Percentiles rank a stretch among this genome's conserved stretches.
Evolutionary conservation across 2,888 invertebrate genomes (phyloP).

Genomic region (Pandemis corylana): DNA sequence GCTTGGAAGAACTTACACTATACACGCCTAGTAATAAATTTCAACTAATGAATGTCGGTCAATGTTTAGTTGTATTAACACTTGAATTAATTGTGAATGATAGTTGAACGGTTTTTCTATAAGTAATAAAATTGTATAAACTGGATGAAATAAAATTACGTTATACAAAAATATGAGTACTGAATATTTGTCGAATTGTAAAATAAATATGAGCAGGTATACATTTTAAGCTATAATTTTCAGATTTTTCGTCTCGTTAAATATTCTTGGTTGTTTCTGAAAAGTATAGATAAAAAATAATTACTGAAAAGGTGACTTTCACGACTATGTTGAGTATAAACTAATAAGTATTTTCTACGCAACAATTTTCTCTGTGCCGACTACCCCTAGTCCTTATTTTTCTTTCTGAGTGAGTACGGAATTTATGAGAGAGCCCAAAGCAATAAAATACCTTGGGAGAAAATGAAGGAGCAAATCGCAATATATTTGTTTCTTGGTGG

Average conservation of each 20-base stretch:
- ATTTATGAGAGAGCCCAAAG: conserved; percentile 82
- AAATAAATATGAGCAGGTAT: no score
- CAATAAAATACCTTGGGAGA: conserved; percentile 84
- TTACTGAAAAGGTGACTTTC: background rate
- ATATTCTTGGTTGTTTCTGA: background rate
- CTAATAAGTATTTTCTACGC: conserved; percentile 76
- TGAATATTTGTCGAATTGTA: no score
- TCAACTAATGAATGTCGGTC: no score
- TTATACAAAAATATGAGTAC: no score
- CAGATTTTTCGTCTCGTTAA: background rate
- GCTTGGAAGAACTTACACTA: no score
- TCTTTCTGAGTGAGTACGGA: conserved; percentile 80
- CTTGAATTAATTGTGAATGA: no score
- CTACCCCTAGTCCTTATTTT: conserved; percentile 74
- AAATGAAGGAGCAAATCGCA: conserved; percentile 84
- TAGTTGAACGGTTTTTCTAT: no score
- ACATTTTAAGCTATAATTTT: no score
- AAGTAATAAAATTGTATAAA: no score
- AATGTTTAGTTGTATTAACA: no score
- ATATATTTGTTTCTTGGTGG: conserved; percentile 82
- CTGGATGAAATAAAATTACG: no score
- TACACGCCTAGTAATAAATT: no score
- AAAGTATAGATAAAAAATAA: background rate
- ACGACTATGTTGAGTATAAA: conserved; percentile 67
- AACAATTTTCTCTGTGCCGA: conserved; percentile 72